These are phyloP conservation scores for Nephrotoma guestfalica DNA, from an alignment of 2,888 invertebrate species.

Conservation along the genomic window DNA sequence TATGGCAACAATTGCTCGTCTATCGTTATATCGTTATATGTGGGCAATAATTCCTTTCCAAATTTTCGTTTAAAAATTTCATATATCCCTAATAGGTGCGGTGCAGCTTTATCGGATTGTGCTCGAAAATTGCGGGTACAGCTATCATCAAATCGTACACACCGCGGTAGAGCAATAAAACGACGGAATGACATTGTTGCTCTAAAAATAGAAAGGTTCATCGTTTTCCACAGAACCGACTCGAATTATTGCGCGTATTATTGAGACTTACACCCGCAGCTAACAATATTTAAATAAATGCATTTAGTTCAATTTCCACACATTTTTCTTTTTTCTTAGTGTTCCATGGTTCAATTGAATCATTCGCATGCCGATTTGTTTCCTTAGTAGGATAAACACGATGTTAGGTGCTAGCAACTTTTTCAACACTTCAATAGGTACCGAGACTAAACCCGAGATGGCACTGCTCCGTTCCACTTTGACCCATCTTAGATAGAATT, in stretches of 20 bases:
- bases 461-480: not conserved
- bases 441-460: not conserved
- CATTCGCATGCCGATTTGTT: not conserved
- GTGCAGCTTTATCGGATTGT: not conserved
- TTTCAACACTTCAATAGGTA: not conserved
- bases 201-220: not conserved
- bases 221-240: not conserved
- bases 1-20: constrained; percentile 14
- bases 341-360: not conserved
- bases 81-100: too few relatives aligned
- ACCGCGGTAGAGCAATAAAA: not conserved
- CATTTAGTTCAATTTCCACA: too few relatives aligned
- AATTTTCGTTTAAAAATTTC: constrained; percentile 15
- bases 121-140: not conserved
- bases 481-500: not conserved
- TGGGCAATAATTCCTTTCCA: constrained; percentile 15
- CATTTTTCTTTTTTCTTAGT: too few relatives aligned
- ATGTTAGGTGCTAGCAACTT: too few relatives aligned
- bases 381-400: not conserved
- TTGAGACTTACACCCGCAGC: not conserved
- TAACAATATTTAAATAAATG: not conserved
- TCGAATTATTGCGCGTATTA: not conserved
- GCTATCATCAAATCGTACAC: not conserved
- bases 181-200: not conserved
- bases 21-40: constrained; percentile 15